Percentiles rank a stretch among this genome's conserved stretches.
phyloP scores from a whole-genome alignment of 1,140 invertebrate genomes.

The Drosophila ohnishii region DNA sequence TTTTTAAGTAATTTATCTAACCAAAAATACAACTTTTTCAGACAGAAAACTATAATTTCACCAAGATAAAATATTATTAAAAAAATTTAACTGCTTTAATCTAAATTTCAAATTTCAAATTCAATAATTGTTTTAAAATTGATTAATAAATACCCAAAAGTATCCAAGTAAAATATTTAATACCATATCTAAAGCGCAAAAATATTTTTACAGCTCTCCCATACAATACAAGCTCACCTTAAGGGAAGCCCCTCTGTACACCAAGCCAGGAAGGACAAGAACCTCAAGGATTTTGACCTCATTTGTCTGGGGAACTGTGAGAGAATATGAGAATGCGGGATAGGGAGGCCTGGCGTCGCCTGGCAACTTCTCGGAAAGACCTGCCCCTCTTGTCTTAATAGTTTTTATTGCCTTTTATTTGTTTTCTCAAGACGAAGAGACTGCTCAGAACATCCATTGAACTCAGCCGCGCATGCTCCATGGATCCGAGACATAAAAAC shows the following conservation, averaged over 20 bases:
- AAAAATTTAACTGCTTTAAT: not conserved
- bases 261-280: conserved; percentile 74
- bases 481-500: conserved; percentile 26
- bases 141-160: not conserved
- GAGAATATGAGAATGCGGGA: conserved; percentile 34
- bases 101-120: not conserved
- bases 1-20: not conserved
- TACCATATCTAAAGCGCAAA: no score
- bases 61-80: not conserved
- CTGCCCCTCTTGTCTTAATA: conserved; percentile 52
- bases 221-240: not conserved
- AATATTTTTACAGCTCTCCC: not conserved
- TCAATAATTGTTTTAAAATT: not conserved
- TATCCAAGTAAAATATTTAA: not conserved
- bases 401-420: conserved; percentile 63
- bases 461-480: conserved; percentile 33
- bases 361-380: conserved; percentile 67
- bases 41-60: not conserved
- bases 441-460: conserved; percentile 30
- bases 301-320: conserved; percentile 49
- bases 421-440: conserved; percentile 31
- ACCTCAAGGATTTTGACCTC: conserved; percentile 82
- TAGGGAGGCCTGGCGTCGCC: conserved; percentile 23
- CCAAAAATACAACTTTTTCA: not conserved
- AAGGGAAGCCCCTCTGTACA: not conserved